Evolutionary conservation across 2,113 vertebrate genomes (phyloP), one percentile per base, ranked within the genome.

Genomic region (Psammodynastes pulverulentus): DNA sequence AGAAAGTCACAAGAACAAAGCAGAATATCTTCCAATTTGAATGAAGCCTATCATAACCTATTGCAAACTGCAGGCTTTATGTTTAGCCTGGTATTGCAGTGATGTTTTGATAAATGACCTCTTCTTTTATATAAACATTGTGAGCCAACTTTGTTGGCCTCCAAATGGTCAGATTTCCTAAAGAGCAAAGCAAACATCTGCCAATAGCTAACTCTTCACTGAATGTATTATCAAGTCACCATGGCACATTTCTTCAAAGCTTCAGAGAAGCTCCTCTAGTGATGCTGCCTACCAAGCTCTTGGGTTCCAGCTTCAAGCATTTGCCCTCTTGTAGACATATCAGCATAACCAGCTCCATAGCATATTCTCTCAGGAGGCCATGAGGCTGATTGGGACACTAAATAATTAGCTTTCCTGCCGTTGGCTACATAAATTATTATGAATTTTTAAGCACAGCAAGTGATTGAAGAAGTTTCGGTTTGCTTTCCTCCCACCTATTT

Each of bases 351-450:
- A 1, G 52, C 91, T 94, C 95, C 34, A 39, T 1, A 92, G 92
- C 92, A 89, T 49, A 85, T 95, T 96, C 96, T 95, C 91, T 90
- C 39, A 0, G 93, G 96, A 96, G 94, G 91, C 88, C 93, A 91
- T 93, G 26, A 91, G 93, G 89, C 93, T 96, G 95, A 91, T 96
- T 97, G 97, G 95, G 96, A 96, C 93, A 95, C 97, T 96, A 97
- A 98, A 97, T 98, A 97, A 98, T 98, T 96, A 98, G 97, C 93
- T 96, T 94, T 96, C 93, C 95, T 96, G 97, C 97, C 97, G 95
- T 95, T 23, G 94, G 97, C 96, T 96, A 95, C 88, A 96, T 91
- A 96, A 96, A 96, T 94, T 34, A 93, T 96, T 94, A 97, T 97
- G 97, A 98, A 97, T 97, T 98, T 97, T 97, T 96, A 98, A 97